Evolutionary conservation across 2,797 vertebrate species (phyloP).

Genomic region (Fratercula arctica): DNA sequence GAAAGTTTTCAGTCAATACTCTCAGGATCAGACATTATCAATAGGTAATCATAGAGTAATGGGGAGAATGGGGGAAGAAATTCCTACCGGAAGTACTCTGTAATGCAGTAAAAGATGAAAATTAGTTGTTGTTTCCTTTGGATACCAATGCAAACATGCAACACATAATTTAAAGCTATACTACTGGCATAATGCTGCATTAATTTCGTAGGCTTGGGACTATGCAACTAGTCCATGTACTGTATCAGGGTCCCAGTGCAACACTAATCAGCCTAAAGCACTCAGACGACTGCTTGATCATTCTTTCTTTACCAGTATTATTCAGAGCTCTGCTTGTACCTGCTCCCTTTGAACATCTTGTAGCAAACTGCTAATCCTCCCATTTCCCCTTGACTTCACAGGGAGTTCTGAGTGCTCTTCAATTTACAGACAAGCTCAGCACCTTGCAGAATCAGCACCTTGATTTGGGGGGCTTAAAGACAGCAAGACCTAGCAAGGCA

Average conservation of each 20-base stretch:
- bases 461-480: neutral
- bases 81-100: neutral
- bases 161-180: neutral
- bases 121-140: neutral
- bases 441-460: neutral
- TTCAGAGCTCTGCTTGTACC: neutral
- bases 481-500: neutral
- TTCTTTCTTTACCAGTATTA: neutral
- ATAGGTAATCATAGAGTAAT: neutral
- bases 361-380: neutral
- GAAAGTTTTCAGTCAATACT: neutral
- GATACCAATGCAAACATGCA: neutral
- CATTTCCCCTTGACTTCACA: neutral
- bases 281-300: neutral
- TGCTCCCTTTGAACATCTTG: neutral
- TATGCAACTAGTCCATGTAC: rapidly evolving
- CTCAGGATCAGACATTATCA: neutral
- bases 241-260: neutral
- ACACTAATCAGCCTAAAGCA: neutral
- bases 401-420: neutral
- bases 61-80: neutral
- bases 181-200: neutral
- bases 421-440: neutral
- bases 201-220: neutral
- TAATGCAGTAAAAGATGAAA: neutral